These are phyloP conservation scores for Thalassaphorura encarpata DNA, from an alignment of 1,140 invertebrate species.

Conservation along the genomic window DNA sequence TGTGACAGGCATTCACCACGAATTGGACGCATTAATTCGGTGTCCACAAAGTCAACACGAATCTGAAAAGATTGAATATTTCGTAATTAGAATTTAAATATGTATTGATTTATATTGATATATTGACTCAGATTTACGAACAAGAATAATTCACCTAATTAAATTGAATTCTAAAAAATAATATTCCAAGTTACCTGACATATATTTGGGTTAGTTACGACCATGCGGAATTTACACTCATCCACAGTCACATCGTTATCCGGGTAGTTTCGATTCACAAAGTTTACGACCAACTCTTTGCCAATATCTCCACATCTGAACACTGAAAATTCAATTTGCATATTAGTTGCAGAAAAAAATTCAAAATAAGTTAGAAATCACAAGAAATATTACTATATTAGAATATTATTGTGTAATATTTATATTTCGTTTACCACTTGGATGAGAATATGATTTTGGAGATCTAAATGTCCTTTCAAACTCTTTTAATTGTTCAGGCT, in stretches of 20 bases:
- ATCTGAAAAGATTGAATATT: conserved; percentile 12
- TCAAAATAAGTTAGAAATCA: background rate
- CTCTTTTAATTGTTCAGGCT: background rate
- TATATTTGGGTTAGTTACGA: conserved; percentile 24
- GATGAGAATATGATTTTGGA: conserved; percentile 9
- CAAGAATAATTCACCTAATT: background rate
- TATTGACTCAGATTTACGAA: background rate
- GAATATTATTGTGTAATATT: background rate
- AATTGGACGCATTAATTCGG: conserved; percentile 24
- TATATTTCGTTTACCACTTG: conserved; percentile 13
- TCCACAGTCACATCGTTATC: conserved; percentile 16
- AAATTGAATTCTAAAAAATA: background rate
- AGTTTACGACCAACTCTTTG: conserved; percentile 27
- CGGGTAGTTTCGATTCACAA: conserved; percentile 31
- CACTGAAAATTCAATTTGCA: conserved; percentile 7
- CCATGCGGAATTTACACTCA: conserved; percentile 24
- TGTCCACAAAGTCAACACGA: conserved; percentile 32
- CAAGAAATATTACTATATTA: background rate
- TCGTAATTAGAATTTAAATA: background rate
- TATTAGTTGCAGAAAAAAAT: background rate
- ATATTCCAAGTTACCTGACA: conserved; percentile 30
- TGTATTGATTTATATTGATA: background rate
- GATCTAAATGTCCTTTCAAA: background rate
- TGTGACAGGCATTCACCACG: conserved; percentile 30
- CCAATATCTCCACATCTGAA: conserved; percentile 31